Base-by-base conservation (phyloP, 2,888 invertebrate species). In the Agrochola circellaris region DNA sequence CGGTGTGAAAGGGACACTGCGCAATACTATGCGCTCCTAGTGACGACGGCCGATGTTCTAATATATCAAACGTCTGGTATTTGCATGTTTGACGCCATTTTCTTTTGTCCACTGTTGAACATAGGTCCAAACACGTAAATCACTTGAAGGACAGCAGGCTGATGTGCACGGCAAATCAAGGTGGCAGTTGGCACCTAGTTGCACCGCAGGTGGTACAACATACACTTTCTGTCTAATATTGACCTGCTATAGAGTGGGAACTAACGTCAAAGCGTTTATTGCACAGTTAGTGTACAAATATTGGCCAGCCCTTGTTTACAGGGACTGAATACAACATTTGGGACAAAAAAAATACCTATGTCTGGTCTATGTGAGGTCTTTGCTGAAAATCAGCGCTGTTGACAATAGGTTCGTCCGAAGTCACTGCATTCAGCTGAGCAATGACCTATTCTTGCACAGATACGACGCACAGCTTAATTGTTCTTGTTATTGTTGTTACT, bases 1-100 rank as follows among this genome's bases (percentile, higher is more conserved):
- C 85, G 76, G 89, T 89, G 89, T 85, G 89, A 90, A 89, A 90
- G 88, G 89, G 83, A 84, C 82, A 58, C 73, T 83, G 73, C 76
- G 87, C 78, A 81, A 80, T 45, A 65, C 64, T 87, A 73, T 75
- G 88, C 83, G 72, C 66, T 73, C 79, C 74, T 66, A 66, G 86
- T 86, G 75, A 81, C 85, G 67, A 64, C 45, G 64, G 38, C 85
- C 85, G 68, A 64, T 74, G 67, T 74, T 68, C 74, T 51, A 73
- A 73, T 85, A 54, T 73, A 73, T 85, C 74, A 54, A 66, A 58
- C 60, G 61, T 34, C 60, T 58, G 54, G 60, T 80, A 78, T 84
- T 79, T 67, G 34, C 54, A 20, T 79, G 66, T 58, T 71, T 15
- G n/a, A 30, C 20, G 48, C 20, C 48, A 73, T 73, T 81, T 81